These are phyloP conservation scores for Drosophila kokeensis DNA, from an alignment of 2,888 invertebrate species.

Conservation along the genomic window DNA sequence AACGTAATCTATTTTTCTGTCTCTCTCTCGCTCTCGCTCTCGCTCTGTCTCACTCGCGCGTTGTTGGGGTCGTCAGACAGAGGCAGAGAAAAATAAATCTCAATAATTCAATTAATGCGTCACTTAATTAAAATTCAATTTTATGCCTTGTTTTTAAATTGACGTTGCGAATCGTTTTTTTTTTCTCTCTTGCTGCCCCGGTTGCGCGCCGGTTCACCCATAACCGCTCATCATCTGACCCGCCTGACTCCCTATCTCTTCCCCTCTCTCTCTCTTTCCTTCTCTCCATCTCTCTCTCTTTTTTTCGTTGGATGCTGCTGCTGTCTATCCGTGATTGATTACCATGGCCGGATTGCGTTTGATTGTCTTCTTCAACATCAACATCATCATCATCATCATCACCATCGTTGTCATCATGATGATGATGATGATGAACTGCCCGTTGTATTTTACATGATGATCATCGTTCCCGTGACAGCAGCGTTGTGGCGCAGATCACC, in stretches of 20 bases:
- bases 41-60: background rate
- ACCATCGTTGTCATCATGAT: constrained; percentile 3
- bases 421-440: constrained; percentile 1
- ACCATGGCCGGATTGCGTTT: constrained; percentile 42
- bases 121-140: constrained; percentile 78
- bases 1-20: background rate
- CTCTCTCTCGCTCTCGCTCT: background rate
- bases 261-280: background rate
- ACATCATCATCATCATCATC: constrained; percentile 1
- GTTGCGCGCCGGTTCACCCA: background rate
- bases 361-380: constrained; percentile 28
- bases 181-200: background rate
- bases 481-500: constrained; percentile 87
- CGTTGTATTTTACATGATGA: background rate
- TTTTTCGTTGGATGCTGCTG: constrained; percentile 5
- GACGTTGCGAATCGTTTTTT: constrained; percentile 60
- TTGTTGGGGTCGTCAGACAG: constrained; percentile 3
- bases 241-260: constrained; percentile 7
- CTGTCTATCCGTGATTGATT: constrained; percentile 49
- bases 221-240: constrained; percentile 7
- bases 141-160: constrained; percentile 73
- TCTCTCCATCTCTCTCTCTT: background rate
- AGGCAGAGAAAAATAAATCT: constrained; percentile 64
- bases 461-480: constrained; percentile 70
- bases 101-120: constrained; percentile 78